These are phyloP conservation scores for Eublepharis macularius DNA, from an alignment of 2,113 vertebrate genomes.

Conservation along the genomic window DNA sequence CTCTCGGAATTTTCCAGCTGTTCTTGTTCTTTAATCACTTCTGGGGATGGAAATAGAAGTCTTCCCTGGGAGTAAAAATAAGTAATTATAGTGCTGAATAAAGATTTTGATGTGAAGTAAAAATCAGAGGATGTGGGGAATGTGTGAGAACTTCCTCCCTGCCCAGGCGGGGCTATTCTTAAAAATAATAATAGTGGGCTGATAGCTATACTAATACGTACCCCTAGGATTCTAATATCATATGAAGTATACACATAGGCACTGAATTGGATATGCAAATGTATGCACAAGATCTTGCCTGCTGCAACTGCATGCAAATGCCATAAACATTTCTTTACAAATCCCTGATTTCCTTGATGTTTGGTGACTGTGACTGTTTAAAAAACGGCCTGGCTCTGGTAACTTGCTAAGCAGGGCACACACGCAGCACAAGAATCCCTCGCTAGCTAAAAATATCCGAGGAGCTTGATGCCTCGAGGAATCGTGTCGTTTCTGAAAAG, in stretches of 20 bases:
- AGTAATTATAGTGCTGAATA: no score
- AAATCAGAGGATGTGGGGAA: not conserved
- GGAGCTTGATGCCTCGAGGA: slow-evolving; percentile 1
- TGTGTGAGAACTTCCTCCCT: not conserved
- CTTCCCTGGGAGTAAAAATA: no score
- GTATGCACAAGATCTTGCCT: not conserved
- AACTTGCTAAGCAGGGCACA: not conserved
- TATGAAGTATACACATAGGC: not conserved
- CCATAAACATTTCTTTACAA: no score
- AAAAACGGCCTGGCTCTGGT: not conserved
- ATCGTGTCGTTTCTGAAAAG: slow-evolving; percentile 5
- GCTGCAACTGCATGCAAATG: not conserved
- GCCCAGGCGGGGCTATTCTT: not conserved
- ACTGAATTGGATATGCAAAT: not conserved
- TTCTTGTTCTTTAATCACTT: no score
- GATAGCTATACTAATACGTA: not conserved
- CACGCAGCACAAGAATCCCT: not conserved
- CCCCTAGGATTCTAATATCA: not conserved
- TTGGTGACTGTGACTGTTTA: not conserved
- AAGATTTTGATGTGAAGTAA: not conserved
- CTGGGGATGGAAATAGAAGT: no score
- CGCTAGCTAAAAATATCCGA: slow-evolving; percentile 21
- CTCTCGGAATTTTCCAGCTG: no score
- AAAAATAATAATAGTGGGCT: not conserved
- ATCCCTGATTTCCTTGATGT: not conserved